phyloP scores from a whole-genome alignment of 2,797 vertebrate species.

The Cephalopachus bancanus region DNA sequence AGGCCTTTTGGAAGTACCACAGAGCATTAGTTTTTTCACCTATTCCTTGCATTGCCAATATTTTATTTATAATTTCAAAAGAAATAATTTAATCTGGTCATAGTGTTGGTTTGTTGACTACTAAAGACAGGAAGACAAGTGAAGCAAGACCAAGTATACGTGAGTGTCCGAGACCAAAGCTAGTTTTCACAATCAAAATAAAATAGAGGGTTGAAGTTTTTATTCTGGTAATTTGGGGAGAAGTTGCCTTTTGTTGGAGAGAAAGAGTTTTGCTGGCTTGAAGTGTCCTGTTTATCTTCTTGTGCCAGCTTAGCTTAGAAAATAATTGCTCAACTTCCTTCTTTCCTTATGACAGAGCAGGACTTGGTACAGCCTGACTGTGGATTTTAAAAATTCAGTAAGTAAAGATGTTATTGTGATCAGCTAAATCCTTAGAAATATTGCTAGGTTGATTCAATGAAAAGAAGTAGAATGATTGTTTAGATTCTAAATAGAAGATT shows the following conservation, averaged over 20 bases:
- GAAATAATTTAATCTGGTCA: not conserved
- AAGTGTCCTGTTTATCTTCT: not conserved
- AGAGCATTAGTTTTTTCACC: not conserved
- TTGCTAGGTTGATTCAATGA: not conserved
- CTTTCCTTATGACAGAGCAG: not conserved
- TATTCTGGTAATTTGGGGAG: not conserved
- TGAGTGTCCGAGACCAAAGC: not conserved
- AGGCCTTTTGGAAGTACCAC: not conserved
- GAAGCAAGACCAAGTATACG: not conserved
- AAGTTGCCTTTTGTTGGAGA: not conserved
- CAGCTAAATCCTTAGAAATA: not conserved
- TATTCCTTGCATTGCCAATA: conserved; percentile 17
- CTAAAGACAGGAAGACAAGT: not conserved
- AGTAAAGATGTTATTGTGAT: not conserved
- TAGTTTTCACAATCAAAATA: not conserved
- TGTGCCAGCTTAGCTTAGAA: not conserved
- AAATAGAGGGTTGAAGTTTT: not conserved
- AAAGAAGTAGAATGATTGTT: not conserved
- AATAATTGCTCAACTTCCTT: not conserved
- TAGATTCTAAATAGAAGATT: conserved; percentile 17
- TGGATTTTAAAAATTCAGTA: not conserved
- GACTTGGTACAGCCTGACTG: not conserved
- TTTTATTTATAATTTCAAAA: not conserved
- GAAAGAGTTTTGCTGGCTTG: not conserved
- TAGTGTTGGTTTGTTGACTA: not conserved